A percentile compares a stretch with the other conserved stretches of the same genome.
These are phyloP conservation scores for Microvelia longipes DNA, from an alignment of 1,140 invertebrate genomes.

Conservation along the genomic window DNA sequence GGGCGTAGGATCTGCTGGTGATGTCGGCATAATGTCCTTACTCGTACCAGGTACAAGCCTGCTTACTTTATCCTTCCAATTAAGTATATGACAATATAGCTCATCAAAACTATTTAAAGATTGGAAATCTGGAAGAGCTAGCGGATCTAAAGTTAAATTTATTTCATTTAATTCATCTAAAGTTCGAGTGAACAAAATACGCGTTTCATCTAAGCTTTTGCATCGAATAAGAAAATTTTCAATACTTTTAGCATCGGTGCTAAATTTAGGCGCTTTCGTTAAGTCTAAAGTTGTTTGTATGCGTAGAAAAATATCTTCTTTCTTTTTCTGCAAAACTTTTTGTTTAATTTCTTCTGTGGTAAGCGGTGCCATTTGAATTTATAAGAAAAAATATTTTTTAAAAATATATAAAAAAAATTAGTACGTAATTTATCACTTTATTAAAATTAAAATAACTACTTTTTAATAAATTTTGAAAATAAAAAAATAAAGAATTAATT, in stretches of 20 bases:
- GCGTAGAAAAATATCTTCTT: background rate
- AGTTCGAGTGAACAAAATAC: background rate
- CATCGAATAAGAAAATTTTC: background rate
- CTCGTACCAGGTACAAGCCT: background rate
- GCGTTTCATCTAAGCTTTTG: background rate
- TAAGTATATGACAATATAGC: background rate
- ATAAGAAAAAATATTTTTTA: too few species aligned
- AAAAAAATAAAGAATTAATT: too few species aligned
- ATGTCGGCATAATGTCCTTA: background rate
- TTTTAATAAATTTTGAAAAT: too few species aligned
- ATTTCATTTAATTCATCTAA: background rate
- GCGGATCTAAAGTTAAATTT: background rate
- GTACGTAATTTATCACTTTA: too few species aligned
- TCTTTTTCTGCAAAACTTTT: background rate
- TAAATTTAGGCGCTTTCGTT: background rate
- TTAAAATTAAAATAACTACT: too few species aligned
- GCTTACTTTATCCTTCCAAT: background rate
- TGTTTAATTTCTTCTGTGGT: background rate
- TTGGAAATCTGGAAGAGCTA: background rate
- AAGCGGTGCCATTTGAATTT: too few species aligned
- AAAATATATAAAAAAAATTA: too few species aligned
- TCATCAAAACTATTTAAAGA: background rate
- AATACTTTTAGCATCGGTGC: background rate
- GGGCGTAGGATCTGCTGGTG: background rate
- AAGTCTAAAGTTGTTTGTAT: background rate